Evolutionary conservation across 2,797 vertebrate species (phyloP).

Genomic region (Eupleurogrammus muticus): DNA sequence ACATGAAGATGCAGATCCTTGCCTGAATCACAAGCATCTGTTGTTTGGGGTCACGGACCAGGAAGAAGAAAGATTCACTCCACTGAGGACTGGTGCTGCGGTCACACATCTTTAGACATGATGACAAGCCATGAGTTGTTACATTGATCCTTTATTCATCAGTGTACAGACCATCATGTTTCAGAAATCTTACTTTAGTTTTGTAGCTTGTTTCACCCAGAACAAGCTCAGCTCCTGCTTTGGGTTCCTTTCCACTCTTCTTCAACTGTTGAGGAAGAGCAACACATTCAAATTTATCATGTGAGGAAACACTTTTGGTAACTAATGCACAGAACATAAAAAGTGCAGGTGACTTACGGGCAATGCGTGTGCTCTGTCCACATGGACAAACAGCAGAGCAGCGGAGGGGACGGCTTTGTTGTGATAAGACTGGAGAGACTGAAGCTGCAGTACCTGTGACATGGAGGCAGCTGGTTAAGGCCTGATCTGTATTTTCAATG

Average conservation of each 20-base stretch:
- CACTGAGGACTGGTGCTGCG: slow-evolving; percentile 86
- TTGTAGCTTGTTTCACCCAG: slow-evolving; percentile 84
- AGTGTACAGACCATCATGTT: neutral
- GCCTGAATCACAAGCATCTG: slow-evolving; percentile 91
- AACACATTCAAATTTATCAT: neutral
- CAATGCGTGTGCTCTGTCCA: slow-evolving; percentile 87
- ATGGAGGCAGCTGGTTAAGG: slow-evolving; percentile 16
- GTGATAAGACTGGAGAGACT: slow-evolving; percentile 85
- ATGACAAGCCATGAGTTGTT: neutral
- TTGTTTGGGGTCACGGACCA: slow-evolving; percentile 85
- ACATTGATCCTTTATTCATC: neutral
- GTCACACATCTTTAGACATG: slow-evolving; percentile 79
- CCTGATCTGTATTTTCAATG: neutral
- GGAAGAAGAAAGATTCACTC: slow-evolving; percentile 89
- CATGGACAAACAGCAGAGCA: slow-evolving; percentile 87
- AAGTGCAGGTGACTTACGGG: slow-evolving; percentile 81
- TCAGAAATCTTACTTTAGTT: slow-evolving; percentile 83
- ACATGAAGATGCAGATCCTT: slow-evolving; percentile 6
- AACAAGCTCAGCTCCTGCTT: slow-evolving; percentile 83
- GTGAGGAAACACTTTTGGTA: neutral
- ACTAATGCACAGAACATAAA: neutral
- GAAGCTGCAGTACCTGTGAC: slow-evolving; percentile 87
- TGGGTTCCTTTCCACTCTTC: slow-evolving; percentile 90
- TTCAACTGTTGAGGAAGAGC: slow-evolving; percentile 79
- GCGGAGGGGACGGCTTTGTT: slow-evolving; percentile 87